Percentiles rank a stretch among this genome's conserved stretches.
Evolutionary conservation across 2,888 invertebrate species (phyloP).

Genomic region (Abrostola triplasia): DNA sequence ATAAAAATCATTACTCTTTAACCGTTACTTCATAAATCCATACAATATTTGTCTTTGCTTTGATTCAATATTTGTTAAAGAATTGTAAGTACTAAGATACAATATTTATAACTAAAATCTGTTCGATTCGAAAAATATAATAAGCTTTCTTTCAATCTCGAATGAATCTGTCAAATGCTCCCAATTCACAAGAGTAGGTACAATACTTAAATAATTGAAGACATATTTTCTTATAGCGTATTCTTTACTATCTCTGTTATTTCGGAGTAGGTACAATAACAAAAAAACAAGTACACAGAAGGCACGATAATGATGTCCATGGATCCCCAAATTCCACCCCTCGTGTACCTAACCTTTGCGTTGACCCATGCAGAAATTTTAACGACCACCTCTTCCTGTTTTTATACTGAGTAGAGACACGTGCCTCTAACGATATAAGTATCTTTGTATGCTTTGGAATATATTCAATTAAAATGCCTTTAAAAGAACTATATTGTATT

Average conservation of each 20-base stretch:
- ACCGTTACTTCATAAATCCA: no score
- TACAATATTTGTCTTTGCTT: no score
- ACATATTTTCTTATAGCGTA: conserved; percentile 29
- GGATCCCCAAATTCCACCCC: conserved; percentile 52
- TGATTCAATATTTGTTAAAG: no score
- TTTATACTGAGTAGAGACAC: conserved; percentile 46
- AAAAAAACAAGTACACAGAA: conserved; percentile 32
- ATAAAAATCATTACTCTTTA: no score
- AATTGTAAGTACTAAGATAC: conserved; percentile 19
- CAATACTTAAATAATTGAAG: conserved; percentile 43
- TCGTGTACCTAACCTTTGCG: conserved; percentile 45
- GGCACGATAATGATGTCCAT: conserved; percentile 54
- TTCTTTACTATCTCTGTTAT: conserved; percentile 32
- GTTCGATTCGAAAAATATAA: no score
- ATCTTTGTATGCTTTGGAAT: conserved; percentile 29
- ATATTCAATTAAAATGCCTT: conserved; percentile 37
- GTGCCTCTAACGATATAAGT: conserved; percentile 53
- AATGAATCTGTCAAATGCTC: conserved; percentile 55
- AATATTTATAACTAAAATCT: conserved; percentile 11
- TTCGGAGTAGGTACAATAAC: conserved; percentile 36
- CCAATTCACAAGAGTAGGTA: conserved; percentile 50
- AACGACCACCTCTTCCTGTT: conserved; percentile 56
- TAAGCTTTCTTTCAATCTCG: conserved; percentile 46
- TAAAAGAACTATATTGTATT: conserved; percentile 4
- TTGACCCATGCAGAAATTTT: conserved; percentile 63